Evolutionary conservation across 2,888 invertebrate species (phyloP), one percentile per base, ranked within the genome.

Genomic region (Argyresthia goedartella): DNA sequence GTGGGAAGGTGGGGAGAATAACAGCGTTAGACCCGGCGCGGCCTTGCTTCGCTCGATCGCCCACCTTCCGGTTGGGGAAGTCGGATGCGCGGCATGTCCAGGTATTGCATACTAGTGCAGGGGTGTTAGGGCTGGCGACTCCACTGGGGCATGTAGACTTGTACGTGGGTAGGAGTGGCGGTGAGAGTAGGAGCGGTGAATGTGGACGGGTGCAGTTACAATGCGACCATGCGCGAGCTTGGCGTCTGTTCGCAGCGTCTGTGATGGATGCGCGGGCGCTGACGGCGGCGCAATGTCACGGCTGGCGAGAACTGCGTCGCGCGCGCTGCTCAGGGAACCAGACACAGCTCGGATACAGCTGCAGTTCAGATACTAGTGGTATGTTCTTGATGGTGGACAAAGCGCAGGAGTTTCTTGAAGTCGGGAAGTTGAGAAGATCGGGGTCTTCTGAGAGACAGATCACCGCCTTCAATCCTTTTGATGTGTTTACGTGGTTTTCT

Each of bases 11-110:
- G 36, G 76, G 72, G 0, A 67, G 61, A 53, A 78, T 82, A 42
- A 79, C 80, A 0, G 85, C 77, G 0, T 59, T 84, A 52, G 85
- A 85, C 53, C 85, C 85, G 0, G 85, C 85, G 1, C 69, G 71
- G 48, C 84, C 84, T 1, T 84, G 84, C 55, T 82, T 84, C 57
- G 60, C 69, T 0, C 60, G 63, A 16, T 4, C 16, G 9, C 59
- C 71, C 1, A 65, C 66, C 10, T 66, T 62, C 43, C 66, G 75
- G 42, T 57, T 85, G 13, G 65, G 63, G 35, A 68, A 63, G 52
- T 54, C 53, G 1, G 81, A 82, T 52, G 84, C 84, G 0, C 57
- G 62, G 11, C 82, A 81, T 53, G 81, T 84, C 1, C 78, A 81
- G 50, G 84, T 80, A 6, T 65, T 84, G 4, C 82, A 84, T 55